Conservation (phyloP, 1,140 invertebrate species). For the Tetragonula clypearis region DNA sequence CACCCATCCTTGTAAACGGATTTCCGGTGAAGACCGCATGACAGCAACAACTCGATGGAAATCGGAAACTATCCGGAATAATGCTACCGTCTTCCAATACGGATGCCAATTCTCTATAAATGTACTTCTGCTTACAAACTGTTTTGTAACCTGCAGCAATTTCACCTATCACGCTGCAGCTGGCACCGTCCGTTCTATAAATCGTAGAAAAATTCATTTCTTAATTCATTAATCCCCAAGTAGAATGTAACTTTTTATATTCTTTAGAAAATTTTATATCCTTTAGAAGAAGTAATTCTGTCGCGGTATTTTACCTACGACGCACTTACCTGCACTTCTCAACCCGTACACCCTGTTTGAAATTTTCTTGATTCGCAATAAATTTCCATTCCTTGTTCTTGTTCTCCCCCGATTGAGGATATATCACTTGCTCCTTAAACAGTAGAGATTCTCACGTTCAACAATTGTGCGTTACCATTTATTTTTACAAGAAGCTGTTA, state of each 20-base stretch:
- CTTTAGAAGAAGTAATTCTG: neutral
- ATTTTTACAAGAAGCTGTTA: neutral
- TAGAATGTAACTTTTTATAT: neutral
- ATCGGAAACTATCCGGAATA: constrained; percentile 81
- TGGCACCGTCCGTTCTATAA: constrained; percentile 82
- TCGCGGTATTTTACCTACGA: neutral
- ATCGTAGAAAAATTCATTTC: neutral
- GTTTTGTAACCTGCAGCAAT: constrained; percentile 82
- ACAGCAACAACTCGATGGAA: constrained; percentile 87
- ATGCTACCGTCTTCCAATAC: constrained; percentile 80
- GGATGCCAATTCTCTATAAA: constrained; percentile 83
- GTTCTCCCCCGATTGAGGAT: constrained; percentile 79
- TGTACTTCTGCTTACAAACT: constrained; percentile 85
- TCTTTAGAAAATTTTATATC: neutral
- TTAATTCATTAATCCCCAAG: neutral
- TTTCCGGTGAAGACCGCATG: constrained; percentile 78
- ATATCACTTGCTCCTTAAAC: constrained; percentile 77
- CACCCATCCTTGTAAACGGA: neutral
- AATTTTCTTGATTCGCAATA: constrained; percentile 83
- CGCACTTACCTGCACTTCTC: constrained; percentile 81
- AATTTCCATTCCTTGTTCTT: constrained; percentile 82
- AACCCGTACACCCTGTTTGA: constrained; percentile 83
- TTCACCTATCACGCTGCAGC: constrained; percentile 70
- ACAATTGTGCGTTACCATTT: neutral
- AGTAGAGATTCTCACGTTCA: neutral